Conservation (phyloP, 1,140 invertebrate species). For the Micrasema longulum region DNA sequence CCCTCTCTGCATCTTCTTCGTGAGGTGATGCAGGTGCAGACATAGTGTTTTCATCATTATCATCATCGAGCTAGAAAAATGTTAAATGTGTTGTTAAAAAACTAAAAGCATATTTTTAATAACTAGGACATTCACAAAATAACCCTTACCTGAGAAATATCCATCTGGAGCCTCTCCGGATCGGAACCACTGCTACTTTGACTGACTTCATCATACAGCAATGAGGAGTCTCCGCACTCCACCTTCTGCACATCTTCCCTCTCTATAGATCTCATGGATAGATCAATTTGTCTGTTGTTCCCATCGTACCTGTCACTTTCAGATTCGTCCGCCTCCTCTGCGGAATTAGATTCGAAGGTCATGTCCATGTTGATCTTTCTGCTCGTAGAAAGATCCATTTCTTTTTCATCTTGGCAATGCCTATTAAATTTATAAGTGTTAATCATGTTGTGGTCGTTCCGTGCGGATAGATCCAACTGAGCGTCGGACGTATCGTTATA, state of each 20-base stretch:
- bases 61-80: constrained; percentile 52
- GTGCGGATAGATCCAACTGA: constrained; percentile 39
- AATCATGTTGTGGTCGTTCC: constrained; percentile 12
- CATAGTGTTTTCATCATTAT: constrained; percentile 54
- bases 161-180: constrained; percentile 67
- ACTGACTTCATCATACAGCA: constrained; percentile 65
- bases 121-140: no score
- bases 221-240: constrained; percentile 53
- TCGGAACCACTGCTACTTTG: constrained; percentile 67
- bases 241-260: constrained; percentile 43
- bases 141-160: constrained; percentile 63
- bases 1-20: constrained; percentile 61
- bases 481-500: neutral
- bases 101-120: no score
- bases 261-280: constrained; percentile 26
- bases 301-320: constrained; percentile 32
- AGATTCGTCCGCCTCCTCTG: constrained; percentile 42
- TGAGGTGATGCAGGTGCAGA: constrained; percentile 63
- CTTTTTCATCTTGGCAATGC: constrained; percentile 60
- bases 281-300: constrained; percentile 29
- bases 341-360: constrained; percentile 11
- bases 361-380: constrained; percentile 48
- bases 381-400: constrained; percentile 64
- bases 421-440: constrained; percentile 52
- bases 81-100: no score